Percentiles rank a stretch among this genome's conserved stretches.
phyloP scores from a whole-genome alignment of 2,113 vertebrate species.

The Miniopterus natalensis region DNA sequence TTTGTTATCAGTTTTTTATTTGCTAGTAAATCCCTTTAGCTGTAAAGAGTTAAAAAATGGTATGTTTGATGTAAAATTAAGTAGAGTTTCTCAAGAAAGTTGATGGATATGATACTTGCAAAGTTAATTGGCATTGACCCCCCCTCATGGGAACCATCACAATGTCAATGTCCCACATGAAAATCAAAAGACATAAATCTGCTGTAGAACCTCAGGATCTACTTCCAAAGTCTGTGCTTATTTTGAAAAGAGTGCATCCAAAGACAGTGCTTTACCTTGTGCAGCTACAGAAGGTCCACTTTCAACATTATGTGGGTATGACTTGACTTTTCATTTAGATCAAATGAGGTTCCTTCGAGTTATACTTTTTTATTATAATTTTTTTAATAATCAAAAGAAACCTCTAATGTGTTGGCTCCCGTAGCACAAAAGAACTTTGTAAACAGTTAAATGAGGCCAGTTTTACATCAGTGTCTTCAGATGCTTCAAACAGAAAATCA shows the following conservation, averaged over 20 bases:
- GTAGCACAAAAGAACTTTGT: constrained; percentile 13
- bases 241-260: not conserved
- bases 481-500: not conserved
- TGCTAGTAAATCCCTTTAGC: constrained; percentile 9
- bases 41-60: not conserved
- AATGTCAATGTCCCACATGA: not conserved
- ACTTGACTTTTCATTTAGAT: constrained; percentile 60
- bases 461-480: constrained; percentile 39
- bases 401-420: constrained; percentile 26
- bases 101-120: not conserved
- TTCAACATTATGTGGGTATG: not conserved
- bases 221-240: not conserved
- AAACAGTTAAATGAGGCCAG: constrained; percentile 17
- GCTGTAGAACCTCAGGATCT: constrained; percentile 2
- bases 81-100: constrained; percentile 7
- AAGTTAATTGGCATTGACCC: not conserved
- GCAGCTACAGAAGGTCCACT: not conserved
- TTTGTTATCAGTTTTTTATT: constrained; percentile 31
- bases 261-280: not conserved
- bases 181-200: not conserved
- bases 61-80: constrained; percentile 37
- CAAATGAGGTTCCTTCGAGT: not conserved
- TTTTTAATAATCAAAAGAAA: constrained; percentile 32
- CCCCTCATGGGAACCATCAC: not conserved
- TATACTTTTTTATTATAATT: not conserved